Base-by-base conservation (phyloP, 2,113 vertebrate species). In the Plestiodon gilberti region DNA sequence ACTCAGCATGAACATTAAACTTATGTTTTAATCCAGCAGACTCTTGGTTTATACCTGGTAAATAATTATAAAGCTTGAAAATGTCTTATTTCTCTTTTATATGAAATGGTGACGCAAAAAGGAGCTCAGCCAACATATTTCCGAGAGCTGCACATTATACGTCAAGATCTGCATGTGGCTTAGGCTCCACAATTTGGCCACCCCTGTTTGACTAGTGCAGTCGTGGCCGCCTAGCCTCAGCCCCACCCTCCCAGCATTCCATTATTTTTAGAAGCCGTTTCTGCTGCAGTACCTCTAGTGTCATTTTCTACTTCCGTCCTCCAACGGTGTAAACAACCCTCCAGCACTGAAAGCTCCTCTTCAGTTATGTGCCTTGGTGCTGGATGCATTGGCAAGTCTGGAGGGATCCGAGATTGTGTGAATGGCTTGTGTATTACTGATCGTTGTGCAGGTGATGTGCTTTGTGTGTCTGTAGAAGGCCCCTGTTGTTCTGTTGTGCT, bases 271-370 rank as follows among this genome's bases (percentile, higher is more conserved):
- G 43, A 25, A 17, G 55, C 55, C 55, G 13, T 17, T 10, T 57
- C 43, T 48, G 5, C 55, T 13, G 5, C 52, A 52, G 78, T 95
- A 99, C 98, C 99, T 89, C 97, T 97, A 3, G 98, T 99, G 94
- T 99, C 99, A 0, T 98, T 99, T 95, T 99, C 98, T 94, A 99
- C 99, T 95, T 99, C 98, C 22, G 97, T 99, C 96, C 98, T 98
- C 99, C 99, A 99, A 90, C 99, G 99, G 92, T 99, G 98, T 94
- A 99, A 96, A 90, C 98, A 99, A 87, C 97, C 96, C 89, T 99
- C 98, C 30, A 99, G 96, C 62, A 99, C 98, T 89, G 97, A 96
- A 52, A 99, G 94, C 96, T 99, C 99, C 83, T 99, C 98, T 78
- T 99, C 98, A 0, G 98, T 99, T 92, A 99, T 98, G 93, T 99